These are phyloP conservation scores for Cremastinae sp. DNA, from an alignment of 2,888 invertebrate species.

Conservation along the genomic window DNA sequence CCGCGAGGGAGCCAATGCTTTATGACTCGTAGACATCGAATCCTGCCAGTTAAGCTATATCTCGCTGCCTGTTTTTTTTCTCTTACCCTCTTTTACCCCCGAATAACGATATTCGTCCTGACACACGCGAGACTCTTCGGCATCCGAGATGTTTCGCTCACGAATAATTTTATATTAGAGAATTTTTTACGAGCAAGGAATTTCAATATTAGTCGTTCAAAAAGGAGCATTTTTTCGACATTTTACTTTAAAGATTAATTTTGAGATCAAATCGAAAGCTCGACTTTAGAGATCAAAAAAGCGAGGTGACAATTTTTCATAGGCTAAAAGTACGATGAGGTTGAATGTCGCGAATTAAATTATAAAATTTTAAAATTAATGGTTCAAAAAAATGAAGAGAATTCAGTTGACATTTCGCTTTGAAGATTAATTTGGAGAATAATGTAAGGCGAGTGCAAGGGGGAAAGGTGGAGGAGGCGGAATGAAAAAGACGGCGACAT, in stretches of 20 bases:
- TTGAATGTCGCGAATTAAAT: neutral
- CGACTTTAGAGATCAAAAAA: no score
- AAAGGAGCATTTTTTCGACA: no score
- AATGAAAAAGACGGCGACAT: constrained; percentile 47
- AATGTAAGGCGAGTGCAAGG: constrained; percentile 24
- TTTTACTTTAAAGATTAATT: no score
- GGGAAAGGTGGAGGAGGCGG: neutral
- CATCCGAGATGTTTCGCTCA: constrained; percentile 52
- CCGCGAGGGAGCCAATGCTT: constrained; percentile 68
- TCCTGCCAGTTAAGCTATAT: constrained; percentile 73
- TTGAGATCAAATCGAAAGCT: no score
- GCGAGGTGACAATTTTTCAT: no score
- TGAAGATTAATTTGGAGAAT: constrained; percentile 6
- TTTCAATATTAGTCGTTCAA: no score
- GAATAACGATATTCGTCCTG: constrained; percentile 71
- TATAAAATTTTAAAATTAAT: constrained; percentile 17
- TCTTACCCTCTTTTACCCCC: constrained; percentile 31
- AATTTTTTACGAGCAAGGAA: neutral
- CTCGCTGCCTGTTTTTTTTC: constrained; percentile 44
- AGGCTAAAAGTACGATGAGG: no score
- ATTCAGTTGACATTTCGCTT: no score
- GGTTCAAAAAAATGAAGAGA: no score
- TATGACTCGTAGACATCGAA: constrained; percentile 75
- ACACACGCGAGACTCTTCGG: constrained; percentile 69
- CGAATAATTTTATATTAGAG: neutral